A percentile compares a stretch with the other conserved stretches of the same genome.
These are phyloP conservation scores for Ictalurus punctatus DNA, from an alignment of 2,113 vertebrate species.

Conservation along the genomic window DNA sequence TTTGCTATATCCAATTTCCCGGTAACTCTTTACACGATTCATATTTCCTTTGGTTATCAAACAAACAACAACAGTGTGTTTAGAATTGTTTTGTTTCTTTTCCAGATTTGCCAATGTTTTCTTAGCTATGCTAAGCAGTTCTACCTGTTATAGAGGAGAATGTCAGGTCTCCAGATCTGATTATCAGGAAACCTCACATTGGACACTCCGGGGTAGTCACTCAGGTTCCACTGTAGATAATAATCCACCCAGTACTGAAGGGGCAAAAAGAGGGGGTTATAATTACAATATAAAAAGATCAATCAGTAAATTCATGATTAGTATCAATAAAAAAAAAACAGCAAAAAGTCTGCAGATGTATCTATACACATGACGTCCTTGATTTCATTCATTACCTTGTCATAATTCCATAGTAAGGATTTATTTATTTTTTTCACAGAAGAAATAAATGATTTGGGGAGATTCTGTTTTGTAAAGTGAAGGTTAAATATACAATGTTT, in stretches of 20 bases:
- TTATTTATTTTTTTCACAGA: background rate
- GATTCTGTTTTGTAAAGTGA: background rate
- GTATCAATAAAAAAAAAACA: background rate
- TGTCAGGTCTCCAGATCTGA: constrained; percentile 86
- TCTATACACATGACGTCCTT: background rate
- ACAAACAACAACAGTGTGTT: background rate
- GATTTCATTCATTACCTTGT: background rate
- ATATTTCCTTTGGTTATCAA: background rate
- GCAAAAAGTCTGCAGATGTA: background rate
- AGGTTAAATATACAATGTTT: background rate
- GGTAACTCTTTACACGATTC: background rate
- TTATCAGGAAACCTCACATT: constrained; percentile 83
- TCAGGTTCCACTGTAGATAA: constrained; percentile 83
- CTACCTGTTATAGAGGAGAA: constrained; percentile 89
- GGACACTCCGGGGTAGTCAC: constrained; percentile 83
- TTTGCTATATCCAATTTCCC: background rate
- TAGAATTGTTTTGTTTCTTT: background rate
- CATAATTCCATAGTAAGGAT: background rate
- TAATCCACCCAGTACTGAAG: constrained; percentile 83
- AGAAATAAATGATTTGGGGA: background rate
- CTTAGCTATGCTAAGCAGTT: background rate
- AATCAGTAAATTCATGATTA: background rate
- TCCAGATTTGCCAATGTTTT: background rate
- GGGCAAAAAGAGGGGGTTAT: background rate
- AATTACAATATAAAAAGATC: background rate